Conservation (phyloP, 2,888 invertebrate species). For the Koerneria pararmatus region DNA sequence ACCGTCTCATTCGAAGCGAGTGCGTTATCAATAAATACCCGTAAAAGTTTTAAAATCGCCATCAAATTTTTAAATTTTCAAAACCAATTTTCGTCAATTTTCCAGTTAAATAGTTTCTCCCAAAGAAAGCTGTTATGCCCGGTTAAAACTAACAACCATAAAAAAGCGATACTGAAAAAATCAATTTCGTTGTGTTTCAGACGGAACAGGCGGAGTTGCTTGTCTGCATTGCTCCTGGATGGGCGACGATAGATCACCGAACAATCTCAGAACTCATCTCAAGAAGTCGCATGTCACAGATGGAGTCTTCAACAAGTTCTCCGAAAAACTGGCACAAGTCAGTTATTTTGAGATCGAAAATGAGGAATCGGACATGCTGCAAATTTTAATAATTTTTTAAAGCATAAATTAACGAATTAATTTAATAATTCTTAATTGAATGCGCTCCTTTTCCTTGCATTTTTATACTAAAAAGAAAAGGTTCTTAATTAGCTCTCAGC, state of each 20-base stretch:
- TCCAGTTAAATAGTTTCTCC: neutral
- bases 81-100: neutral
- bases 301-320: constrained; percentile 45
- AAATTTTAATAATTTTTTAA: neutral
- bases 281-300: constrained; percentile 48
- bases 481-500: too few species aligned
- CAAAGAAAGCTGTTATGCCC: neutral
- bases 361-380: constrained; percentile 8
- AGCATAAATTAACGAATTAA: too few species aligned
- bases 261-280: constrained; percentile 49
- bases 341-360: constrained; percentile 19
- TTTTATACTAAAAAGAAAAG: too few species aligned
- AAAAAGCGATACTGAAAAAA: neutral
- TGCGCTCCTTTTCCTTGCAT: too few species aligned
- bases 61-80: neutral
- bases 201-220: constrained; percentile 43
- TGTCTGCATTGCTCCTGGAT: constrained; percentile 49
- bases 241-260: constrained; percentile 49
- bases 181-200: constrained; percentile 28
- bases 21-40: neutral
- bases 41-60: neutral
- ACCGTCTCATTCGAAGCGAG: neutral
- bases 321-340: constrained; percentile 42
- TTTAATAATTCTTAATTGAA: too few species aligned
- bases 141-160: neutral